Evolutionary conservation across 2,113 vertebrate species (phyloP), one percentile per base, ranked within the genome.

Genomic region (Psettodes erumei): DNA sequence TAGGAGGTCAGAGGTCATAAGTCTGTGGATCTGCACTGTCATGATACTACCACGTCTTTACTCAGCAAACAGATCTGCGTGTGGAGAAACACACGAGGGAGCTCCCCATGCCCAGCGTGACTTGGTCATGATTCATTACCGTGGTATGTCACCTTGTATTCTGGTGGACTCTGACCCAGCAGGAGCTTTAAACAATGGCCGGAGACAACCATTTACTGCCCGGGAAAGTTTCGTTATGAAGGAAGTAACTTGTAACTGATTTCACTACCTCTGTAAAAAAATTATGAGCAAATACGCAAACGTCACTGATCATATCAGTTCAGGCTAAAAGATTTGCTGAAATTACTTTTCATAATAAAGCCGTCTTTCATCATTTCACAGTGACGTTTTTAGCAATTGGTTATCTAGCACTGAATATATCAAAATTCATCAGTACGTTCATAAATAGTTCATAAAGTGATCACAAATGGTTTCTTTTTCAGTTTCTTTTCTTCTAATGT

Each of bases 131-230:
- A 83, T 75, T 87, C 77, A 81, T 45, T 23, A 47, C 71, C 51
- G 5, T 50, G 84, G 69, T 15, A 83, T 69, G 72, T 71, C 75
- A 82, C 58, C 43, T 60, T 75, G 58, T 66, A 30, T 42, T n/a
- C 25, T 42, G 45, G 12, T 80, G 69, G 45, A 81, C 86, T 86
- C 82, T 85, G 81, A 83, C 70, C 81, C 63, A 76, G 45, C n/a
- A 58, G 38, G 27, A 48, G 27, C 77, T 85, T 56, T 56, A 64
- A 67, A 75, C 25, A 78, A 30, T 4, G 19, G 56, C 23, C 51
- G 71, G 69, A 75, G 59, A 48, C n/a, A 30, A 67, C 83, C 71
- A 28, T 78, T 72, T 71, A 72, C 25, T 48, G 43, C 65, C 23
- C 43, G 67, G 42, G 25, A 58, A 35, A 55, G 56, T 72, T 82